Evolutionary conservation across 2,888 invertebrate genomes (phyloP), one percentile per base, ranked within the genome.

Genomic region (Cylindroiulus punctatus): DNA sequence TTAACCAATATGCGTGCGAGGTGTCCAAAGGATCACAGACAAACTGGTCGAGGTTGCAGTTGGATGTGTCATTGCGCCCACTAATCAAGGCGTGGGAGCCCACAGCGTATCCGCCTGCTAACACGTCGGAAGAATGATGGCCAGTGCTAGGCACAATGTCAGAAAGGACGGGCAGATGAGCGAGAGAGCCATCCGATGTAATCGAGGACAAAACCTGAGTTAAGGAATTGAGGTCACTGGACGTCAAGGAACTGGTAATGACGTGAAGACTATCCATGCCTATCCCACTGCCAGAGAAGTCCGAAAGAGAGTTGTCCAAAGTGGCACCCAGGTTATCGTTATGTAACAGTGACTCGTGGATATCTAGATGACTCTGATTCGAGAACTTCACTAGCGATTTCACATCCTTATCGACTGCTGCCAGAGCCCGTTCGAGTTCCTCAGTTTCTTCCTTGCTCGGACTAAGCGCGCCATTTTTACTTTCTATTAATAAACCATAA

Each of bases 351-450:
- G 86, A 65, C 47, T 88, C 85, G 81, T 88, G 86, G 12, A 87
- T 36, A n/a, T 87, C 86, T 52, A 87, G 65, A 26, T 89, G 89
- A 52, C 88, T 88, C 42, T 88, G 88, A 19, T 88, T 87, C 10
- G 89, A 88, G n/a, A 89, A 87, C 86, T 89, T 89, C 82, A 89
- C 89, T n/a, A 90, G 87, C 7, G 89, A 88, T 86, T 90, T 89
- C n/a, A 90, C 89, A 87, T 90, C 90, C 88, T 90, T 90, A 26
- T 95, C 95, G 82, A 95, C 95, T 84, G 94, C 94, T 89, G 95
- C 95, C 88, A 97, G 91, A 12, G 96, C 97, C 87, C 96, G 94
- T 90, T 97, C 96, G 89, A 97, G 91, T 90, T 97, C 97, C 88
- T 97, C 96, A 52, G 96, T 95, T 91, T 97, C 97, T 90, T 96